These are phyloP conservation scores for Eutolmus rufibarbis DNA, from an alignment of 2,888 invertebrate species.

Conservation along the genomic window DNA sequence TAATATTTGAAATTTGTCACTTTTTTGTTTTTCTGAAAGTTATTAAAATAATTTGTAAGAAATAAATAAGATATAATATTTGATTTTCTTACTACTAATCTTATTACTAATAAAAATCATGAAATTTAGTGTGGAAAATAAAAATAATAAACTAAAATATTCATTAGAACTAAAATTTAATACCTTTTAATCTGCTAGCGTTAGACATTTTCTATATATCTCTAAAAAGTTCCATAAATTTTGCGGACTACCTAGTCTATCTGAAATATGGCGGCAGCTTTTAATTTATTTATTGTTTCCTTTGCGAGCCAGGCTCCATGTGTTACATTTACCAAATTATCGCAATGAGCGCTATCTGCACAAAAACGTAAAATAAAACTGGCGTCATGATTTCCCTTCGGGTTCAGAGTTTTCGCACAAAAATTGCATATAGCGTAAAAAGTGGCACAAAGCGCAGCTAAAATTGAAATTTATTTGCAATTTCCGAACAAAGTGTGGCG, in stretches of 20 bases:
- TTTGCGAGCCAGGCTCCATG: not conserved
- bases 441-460: not conserved
- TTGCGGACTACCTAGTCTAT: not conserved
- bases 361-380: not conserved
- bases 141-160: no score
- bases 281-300: not conserved
- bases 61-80: no score
- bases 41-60: no score
- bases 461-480: slow-evolving; percentile 17
- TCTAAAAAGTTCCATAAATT: not conserved
- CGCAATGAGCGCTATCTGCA: not conserved
- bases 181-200: not conserved
- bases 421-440: not conserved
- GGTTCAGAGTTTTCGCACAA: not conserved
- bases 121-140: no score
- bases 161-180: not conserved
- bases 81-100: no score
- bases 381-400: slow-evolving; percentile 8
- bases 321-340: not conserved
- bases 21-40: no score
- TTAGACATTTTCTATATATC: not conserved
- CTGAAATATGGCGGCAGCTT: not conserved
- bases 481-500: slow-evolving; percentile 17
- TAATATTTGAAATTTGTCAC: no score
- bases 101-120: no score